These are phyloP conservation scores for Drosophila nikananu DNA, from an alignment of 1,140 invertebrate species.

Conservation along the genomic window DNA sequence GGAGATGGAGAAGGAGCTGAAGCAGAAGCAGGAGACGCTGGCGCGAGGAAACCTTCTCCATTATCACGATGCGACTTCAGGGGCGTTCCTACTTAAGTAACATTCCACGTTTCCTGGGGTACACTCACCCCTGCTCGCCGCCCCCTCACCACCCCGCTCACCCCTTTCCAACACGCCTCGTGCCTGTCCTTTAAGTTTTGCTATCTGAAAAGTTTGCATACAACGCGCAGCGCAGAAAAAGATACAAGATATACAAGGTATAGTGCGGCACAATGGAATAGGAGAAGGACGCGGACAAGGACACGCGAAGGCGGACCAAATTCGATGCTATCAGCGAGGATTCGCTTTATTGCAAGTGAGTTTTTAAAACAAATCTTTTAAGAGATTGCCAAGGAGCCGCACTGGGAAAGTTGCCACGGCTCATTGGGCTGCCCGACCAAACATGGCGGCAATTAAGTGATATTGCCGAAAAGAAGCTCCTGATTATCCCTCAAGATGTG, in stretches of 20 bases:
- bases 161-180: background rate
- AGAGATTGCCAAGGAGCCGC: slow-evolving; percentile 17
- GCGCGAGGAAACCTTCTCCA: slow-evolving; percentile 41
- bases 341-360: slow-evolving; percentile 42
- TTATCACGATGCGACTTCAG: slow-evolving; percentile 67
- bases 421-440: slow-evolving; percentile 1
- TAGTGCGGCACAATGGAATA: slow-evolving; percentile 49
- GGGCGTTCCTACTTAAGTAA: slow-evolving; percentile 77
- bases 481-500: background rate
- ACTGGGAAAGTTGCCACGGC: slow-evolving; percentile 7
- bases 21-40: background rate
- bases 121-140: slow-evolving; percentile 19
- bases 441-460: slow-evolving; percentile 2
- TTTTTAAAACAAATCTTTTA: slow-evolving; percentile 40
- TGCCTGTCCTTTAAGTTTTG: slow-evolving; percentile 17
- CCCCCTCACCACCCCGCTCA: background rate
- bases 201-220: slow-evolving; percentile 47
- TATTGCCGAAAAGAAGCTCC: slow-evolving; percentile 1
- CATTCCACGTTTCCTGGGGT: slow-evolving; percentile 73
- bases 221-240: slow-evolving; percentile 16
- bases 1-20: background rate
- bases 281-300: slow-evolving; percentile 33
- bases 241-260: slow-evolving; percentile 36
- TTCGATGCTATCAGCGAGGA: slow-evolving; percentile 29
- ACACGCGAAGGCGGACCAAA: slow-evolving; percentile 30